Evolutionary conservation across 2,888 invertebrate species (phyloP).

Genomic region (Meganola albula): DNA sequence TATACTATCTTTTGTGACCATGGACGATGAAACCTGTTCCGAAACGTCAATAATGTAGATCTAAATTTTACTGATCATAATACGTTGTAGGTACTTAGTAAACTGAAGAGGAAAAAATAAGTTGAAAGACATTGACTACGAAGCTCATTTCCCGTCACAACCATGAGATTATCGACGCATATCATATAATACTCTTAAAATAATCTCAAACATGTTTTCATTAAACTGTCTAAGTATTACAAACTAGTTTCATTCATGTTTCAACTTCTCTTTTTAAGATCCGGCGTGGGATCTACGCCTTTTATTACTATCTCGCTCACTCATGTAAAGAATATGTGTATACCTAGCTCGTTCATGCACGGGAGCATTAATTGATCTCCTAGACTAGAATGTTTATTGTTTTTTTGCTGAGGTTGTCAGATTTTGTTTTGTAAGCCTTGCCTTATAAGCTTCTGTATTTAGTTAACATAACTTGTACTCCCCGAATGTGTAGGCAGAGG

Average conservation of each 20-base stretch:
- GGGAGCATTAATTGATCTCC: constrained; percentile 25
- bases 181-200: not conserved
- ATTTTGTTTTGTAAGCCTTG: constrained; percentile 26
- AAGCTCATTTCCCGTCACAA: too few relatives aligned
- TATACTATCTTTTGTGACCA: too few relatives aligned
- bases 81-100: too few relatives aligned
- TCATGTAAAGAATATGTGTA: not conserved
- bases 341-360: constrained; percentile 24
- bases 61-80: too few relatives aligned
- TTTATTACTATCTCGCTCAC: constrained; percentile 9
- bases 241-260: constrained; percentile 28
- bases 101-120: too few relatives aligned
- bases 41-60: too few relatives aligned
- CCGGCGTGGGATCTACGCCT: constrained; percentile 46
- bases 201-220: not conserved
- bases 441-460: too few relatives aligned
- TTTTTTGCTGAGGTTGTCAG: constrained; percentile 9
- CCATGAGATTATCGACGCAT: too few relatives aligned
- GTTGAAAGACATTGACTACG: too few relatives aligned
- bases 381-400: constrained; percentile 25
- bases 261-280: constrained; percentile 40
- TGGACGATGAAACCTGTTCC: too few relatives aligned
- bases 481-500: too few relatives aligned
- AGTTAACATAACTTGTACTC: too few relatives aligned
- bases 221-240: not conserved